phyloP scores from a whole-genome alignment of 2,888 invertebrate genomes.

The Eretmocerus hayati region DNA sequence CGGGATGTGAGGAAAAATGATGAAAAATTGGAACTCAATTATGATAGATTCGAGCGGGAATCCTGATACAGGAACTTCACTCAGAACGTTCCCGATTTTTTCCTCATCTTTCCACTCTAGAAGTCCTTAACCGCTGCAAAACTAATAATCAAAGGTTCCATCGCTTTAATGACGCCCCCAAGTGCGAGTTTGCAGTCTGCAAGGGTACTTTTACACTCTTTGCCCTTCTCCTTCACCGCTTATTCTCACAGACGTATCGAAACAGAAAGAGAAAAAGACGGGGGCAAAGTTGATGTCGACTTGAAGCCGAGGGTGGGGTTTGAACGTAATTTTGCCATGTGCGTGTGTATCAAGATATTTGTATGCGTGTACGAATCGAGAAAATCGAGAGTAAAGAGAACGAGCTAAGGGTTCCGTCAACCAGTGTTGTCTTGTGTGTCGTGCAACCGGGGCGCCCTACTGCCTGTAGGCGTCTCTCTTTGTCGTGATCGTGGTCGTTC shows the following conservation, averaged over 20 bases:
- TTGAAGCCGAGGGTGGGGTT: too few species aligned
- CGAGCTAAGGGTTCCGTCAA: slow-evolving; percentile 38
- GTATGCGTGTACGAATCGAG: too few species aligned
- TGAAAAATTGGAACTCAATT: too few species aligned
- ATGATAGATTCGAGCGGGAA: too few species aligned
- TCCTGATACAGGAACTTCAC: too few species aligned
- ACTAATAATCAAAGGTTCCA: slow-evolving; percentile 1
- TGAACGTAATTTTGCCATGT: not conserved
- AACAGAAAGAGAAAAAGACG: not conserved
- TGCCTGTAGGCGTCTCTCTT: slow-evolving; percentile 28
- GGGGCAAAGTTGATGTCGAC: not conserved
- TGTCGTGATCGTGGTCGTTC: slow-evolving; percentile 20
- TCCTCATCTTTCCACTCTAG: too few species aligned
- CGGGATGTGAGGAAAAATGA: too few species aligned
- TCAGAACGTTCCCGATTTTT: too few species aligned
- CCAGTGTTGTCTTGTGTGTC: slow-evolving; percentile 44
- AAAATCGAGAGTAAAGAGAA: slow-evolving; percentile 23
- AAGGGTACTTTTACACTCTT: slow-evolving; percentile 1
- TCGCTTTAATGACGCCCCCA: slow-evolving; percentile 3
- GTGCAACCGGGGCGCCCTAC: slow-evolving; percentile 36
- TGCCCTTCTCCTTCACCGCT: too few species aligned
- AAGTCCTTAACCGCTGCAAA: too few species aligned
- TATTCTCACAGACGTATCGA: too few species aligned
- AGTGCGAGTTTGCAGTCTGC: not conserved
- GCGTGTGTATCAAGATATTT: not conserved